A percentile compares a stretch with the other conserved stretches of the same genome.
These are phyloP conservation scores for Cantharis flavilabris DNA, from an alignment of 2,888 invertebrate species.

Conservation along the genomic window DNA sequence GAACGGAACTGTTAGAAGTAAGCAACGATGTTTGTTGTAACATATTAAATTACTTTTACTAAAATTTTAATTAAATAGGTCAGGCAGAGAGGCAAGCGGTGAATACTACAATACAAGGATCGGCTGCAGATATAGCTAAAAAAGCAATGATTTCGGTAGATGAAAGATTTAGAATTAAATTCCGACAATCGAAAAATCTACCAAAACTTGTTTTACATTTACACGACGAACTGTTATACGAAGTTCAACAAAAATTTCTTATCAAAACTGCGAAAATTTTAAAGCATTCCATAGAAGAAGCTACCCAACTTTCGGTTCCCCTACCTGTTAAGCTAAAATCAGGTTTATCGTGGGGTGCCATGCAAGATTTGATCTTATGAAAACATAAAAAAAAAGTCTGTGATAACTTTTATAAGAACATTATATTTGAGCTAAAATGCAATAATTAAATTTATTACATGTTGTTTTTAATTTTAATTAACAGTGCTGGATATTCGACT, in stretches of 20 bases:
- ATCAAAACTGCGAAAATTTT: constrained; percentile 65
- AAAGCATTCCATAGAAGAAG: constrained; percentile 80
- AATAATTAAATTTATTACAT: neutral
- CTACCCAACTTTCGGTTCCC: constrained; percentile 73
- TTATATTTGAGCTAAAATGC: neutral
- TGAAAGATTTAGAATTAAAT: constrained; percentile 57
- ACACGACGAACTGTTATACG: constrained; percentile 96
- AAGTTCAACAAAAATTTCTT: constrained; percentile 69
- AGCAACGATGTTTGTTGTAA: constrained; percentile 24
- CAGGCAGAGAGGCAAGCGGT: constrained; percentile 95
- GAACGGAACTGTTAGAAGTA: constrained; percentile 65
- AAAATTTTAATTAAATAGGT: constrained; percentile 55
- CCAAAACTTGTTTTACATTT: constrained; percentile 84
- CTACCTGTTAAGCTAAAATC: constrained; percentile 85
- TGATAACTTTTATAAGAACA: neutral
- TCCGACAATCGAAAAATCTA: constrained; percentile 49
- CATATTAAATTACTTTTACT: neutral
- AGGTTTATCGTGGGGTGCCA: constrained; percentile 81
- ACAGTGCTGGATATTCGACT: too few species aligned
- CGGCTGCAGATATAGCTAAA: constrained; percentile 95
- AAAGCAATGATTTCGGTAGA: constrained; percentile 84
- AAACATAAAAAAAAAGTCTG: neutral
- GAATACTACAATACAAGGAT: constrained; percentile 94
- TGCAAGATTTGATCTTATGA: constrained; percentile 48
- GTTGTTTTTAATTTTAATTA: neutral